Evolutionary conservation across 2,113 vertebrate genomes (phyloP), one percentile per base, ranked within the genome.

Genomic region (Pleuronectes platessa): DNA sequence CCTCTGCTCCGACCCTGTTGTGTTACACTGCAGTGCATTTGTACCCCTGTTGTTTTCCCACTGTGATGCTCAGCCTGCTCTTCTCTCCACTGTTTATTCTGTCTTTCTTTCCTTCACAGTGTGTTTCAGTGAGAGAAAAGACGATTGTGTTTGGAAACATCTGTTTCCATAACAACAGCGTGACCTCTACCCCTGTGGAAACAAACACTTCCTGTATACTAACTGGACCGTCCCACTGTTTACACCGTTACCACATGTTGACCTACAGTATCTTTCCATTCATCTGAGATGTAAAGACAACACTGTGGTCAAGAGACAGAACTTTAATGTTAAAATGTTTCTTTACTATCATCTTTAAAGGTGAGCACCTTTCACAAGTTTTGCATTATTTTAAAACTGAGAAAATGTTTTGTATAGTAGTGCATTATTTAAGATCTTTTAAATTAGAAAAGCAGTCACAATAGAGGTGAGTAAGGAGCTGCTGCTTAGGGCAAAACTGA

Each of bases 201-300:
- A 87, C 79, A 87, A 51, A 74, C 70, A 17, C 90, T 92, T 90
- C 87, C 88, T 90, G 87, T 92, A 90, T 86, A 86, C 86, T 7
- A 2, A 53, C 68, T 4, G 0, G 6, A 71, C 20, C 63, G 18
- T 81, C 68, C 42, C 15, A 17, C 4, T 73, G 62, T 85, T 88
- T 79, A 82, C 77, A 53, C 49, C 63, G 27, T 59, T 77, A 80
- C 78, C 77, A 21, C 61, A 51, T 10, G 5, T 66, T 74, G 80
- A 79, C 61, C 76, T 68, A 15, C n/a, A 15, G 68, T 37, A 35
- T 53, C 71, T 21, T 27, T 49, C 26, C 45, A 26, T 72, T 49
- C 60, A 45, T 49, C 23, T 68, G 35, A 68, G 23, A 53, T 17
- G 9, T 12, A 27, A 45, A 23, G 6, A 45, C 5, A 6, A 14